These are phyloP conservation scores for Diabrotica virgifera DNA, from an alignment of 1,140 invertebrate genomes.

Conservation along the genomic window DNA sequence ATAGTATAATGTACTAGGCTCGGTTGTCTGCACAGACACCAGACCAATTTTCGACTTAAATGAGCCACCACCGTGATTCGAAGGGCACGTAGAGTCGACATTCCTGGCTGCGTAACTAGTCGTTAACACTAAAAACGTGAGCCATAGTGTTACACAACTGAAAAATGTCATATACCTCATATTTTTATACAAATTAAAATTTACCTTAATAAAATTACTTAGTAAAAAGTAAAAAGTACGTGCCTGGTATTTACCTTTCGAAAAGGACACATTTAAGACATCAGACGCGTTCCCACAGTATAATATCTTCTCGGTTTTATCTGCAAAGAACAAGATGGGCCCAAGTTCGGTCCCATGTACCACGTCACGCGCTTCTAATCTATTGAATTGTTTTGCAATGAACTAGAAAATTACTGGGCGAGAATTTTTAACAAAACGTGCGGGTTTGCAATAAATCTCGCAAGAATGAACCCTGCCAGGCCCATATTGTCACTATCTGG, in stretches of 20 bases:
- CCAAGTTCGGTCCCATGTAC: constrained; percentile 37
- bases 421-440: constrained; percentile 38
- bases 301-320: constrained; percentile 32
- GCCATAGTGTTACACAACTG: no score
- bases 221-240: background rate
- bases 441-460: constrained; percentile 28
- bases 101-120: no score
- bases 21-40: no score
- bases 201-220: no score
- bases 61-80: no score
- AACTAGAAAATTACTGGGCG: constrained; percentile 36
- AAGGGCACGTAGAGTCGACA: no score
- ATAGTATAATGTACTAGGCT: no score
- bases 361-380: constrained; percentile 36
- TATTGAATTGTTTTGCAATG: constrained; percentile 41
- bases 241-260: constrained; percentile 12
- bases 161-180: no score
- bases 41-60: no score
- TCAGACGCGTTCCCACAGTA: constrained; percentile 29
- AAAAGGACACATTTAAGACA: constrained; percentile 29
- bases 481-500: constrained; percentile 23
- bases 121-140: no score
- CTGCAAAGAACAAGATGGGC: constrained; percentile 27
- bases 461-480: constrained; percentile 10
- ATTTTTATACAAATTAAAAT: no score